phyloP scores from a whole-genome alignment of 92 coral and sea anemone genomes.

The Epizoanthus stellaris region DNA sequence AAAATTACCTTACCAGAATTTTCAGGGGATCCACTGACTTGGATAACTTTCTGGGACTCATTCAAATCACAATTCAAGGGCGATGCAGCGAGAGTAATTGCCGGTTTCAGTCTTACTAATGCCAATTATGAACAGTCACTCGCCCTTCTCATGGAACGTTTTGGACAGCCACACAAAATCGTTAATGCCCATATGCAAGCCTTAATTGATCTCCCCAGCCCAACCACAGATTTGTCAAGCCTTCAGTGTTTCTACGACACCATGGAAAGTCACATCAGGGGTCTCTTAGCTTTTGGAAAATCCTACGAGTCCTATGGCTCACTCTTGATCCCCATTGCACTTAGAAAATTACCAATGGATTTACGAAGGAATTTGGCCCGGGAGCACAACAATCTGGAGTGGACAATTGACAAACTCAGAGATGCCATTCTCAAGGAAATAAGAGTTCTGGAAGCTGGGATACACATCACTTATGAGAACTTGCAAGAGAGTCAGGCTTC shows the following conservation, averaged over 20 bases:
- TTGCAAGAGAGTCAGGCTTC: too few species aligned
- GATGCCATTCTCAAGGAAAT: too few species aligned
- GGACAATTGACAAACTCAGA: not conserved
- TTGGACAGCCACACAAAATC: constrained; percentile 13
- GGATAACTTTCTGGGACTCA: too few species aligned
- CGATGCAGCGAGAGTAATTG: too few species aligned
- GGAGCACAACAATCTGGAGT: constrained; percentile 47
- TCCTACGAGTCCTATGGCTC: too few species aligned
- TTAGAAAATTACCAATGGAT: constrained; percentile 41
- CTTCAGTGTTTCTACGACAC: constrained; percentile 33
- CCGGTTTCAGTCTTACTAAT: constrained; percentile 19
- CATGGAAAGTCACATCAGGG: constrained; percentile 42
- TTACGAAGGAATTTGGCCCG: constrained; percentile 46
- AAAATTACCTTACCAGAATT: too few species aligned
- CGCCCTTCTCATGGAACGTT: not conserved
- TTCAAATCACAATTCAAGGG: too few species aligned
- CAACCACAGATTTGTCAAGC: constrained; percentile 12
- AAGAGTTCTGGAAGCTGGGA: too few species aligned
- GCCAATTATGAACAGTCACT: constrained; percentile 34
- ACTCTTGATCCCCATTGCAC: not conserved
- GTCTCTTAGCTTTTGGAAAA: not conserved
- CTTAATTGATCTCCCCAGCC: not conserved
- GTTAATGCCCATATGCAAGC: constrained; percentile 22
- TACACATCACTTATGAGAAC: too few species aligned
- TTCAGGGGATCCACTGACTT: too few species aligned